Conservation (phyloP, 2,888 invertebrate species). For the Megamerina dolium region DNA sequence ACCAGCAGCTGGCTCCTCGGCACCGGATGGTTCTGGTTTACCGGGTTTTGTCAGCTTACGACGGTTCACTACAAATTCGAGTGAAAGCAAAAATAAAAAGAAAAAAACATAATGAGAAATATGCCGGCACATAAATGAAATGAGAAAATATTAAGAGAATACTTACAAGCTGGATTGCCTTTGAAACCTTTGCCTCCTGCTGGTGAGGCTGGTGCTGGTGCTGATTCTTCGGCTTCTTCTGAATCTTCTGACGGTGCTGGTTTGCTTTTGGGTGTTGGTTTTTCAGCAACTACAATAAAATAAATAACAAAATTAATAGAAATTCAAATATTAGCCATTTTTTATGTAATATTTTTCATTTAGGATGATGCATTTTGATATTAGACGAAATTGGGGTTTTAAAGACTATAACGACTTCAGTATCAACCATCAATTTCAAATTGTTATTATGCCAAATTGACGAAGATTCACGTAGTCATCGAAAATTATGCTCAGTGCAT, state of each 20-base stretch:
- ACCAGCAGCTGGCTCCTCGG: constrained; percentile 32
- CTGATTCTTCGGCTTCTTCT: constrained; percentile 31
- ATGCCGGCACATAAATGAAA: not conserved
- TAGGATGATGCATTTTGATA: too few species aligned
- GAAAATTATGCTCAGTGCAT: too few species aligned
- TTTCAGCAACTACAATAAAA: constrained; percentile 28
- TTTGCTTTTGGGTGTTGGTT: constrained; percentile 33
- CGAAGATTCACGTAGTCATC: too few species aligned
- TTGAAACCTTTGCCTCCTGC: constrained; percentile 33
- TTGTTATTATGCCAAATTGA: too few species aligned
- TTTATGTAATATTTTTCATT: too few species aligned
- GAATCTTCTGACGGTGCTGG: constrained; percentile 28
- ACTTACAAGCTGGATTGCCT: constrained; percentile 40
- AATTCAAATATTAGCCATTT: not conserved
- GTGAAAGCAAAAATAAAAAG: not conserved
- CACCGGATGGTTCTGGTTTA: constrained; percentile 33
- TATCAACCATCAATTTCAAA: too few species aligned
- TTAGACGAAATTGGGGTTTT: too few species aligned
- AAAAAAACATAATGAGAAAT: not conserved
- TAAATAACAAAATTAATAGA: not conserved
- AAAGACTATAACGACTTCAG: too few species aligned
- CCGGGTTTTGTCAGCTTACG: constrained; percentile 37
- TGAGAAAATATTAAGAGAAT: too few species aligned
- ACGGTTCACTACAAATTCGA: constrained; percentile 33
- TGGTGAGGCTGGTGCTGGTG: constrained; percentile 34